phyloP scores from a whole-genome alignment of 2,113 vertebrate species.

The Phalacrocorax carbo region DNA sequence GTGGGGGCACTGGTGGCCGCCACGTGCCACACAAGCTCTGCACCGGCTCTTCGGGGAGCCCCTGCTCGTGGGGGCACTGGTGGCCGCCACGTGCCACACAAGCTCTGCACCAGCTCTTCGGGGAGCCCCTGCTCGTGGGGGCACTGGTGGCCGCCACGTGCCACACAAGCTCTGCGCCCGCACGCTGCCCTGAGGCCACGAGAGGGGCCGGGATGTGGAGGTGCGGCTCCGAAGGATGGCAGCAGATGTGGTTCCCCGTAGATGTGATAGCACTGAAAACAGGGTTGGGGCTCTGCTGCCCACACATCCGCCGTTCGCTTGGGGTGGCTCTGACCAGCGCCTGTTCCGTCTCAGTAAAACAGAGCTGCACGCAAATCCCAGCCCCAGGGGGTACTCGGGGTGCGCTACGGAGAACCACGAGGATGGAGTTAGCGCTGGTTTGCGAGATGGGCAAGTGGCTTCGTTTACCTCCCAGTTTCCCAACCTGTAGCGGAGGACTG shows the following conservation, averaged over 20 bases:
- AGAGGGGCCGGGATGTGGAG: fast-evolving
- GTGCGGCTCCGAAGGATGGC: fast-evolving
- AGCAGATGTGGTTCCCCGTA: fast-evolving
- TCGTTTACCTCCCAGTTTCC: neutral
- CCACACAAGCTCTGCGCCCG: fast-evolving
- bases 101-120: fast-evolving
- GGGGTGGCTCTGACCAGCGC: fast-evolving
- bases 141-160: too few species aligned
- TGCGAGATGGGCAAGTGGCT: neutral
- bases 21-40: too few species aligned
- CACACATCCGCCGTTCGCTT: fast-evolving
- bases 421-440: fast-evolving
- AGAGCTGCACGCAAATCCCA: neutral
- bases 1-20: too few species aligned
- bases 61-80: too few species aligned
- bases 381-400: too few species aligned
- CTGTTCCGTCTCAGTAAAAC: neutral
- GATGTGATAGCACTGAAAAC: too few species aligned
- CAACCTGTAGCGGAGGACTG: neutral
- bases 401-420: fast-evolving
- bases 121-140: neutral
- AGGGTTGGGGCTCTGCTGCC: fast-evolving
- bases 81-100: too few species aligned
- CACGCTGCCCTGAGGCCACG: fast-evolving
- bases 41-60: too few species aligned